Evolutionary conservation across 2,888 invertebrate species (phyloP).

Genomic region (Ctena decussata): DNA sequence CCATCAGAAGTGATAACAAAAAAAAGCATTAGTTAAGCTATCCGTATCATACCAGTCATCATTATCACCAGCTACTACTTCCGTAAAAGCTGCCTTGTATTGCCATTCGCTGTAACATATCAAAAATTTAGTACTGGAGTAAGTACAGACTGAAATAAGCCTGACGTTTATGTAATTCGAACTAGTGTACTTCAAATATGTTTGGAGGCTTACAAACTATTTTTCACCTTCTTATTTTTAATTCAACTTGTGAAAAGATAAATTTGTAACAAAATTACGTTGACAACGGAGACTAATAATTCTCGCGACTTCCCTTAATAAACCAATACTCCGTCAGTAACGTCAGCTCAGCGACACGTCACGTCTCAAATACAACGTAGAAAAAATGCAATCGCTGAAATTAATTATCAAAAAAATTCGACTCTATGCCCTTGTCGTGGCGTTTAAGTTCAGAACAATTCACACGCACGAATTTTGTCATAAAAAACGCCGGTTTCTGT

Average conservation of each 20-base stretch:
- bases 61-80: too few relatives aligned
- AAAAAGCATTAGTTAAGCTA: too few relatives aligned
- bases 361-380: slow-evolving; percentile 10
- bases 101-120: too few relatives aligned
- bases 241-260: neutral
- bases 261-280: neutral
- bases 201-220: too few relatives aligned
- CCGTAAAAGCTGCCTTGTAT: too few relatives aligned
- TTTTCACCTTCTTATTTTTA: too few relatives aligned
- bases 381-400: slow-evolving; percentile 3
- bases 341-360: slow-evolving; percentile 5
- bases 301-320: neutral
- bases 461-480: neutral
- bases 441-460: neutral
- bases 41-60: too few relatives aligned
- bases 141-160: too few relatives aligned
- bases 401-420: neutral
- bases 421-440: neutral
- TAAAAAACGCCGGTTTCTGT: neutral
- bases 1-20: too few relatives aligned
- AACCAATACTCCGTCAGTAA: neutral
- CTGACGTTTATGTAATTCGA: too few relatives aligned
- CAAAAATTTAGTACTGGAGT: too few relatives aligned
- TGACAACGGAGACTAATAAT: neutral
- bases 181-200: too few relatives aligned